These are phyloP conservation scores for Drosophila hamatofila DNA, from an alignment of 2,888 invertebrate genomes.

Conservation along the genomic window DNA sequence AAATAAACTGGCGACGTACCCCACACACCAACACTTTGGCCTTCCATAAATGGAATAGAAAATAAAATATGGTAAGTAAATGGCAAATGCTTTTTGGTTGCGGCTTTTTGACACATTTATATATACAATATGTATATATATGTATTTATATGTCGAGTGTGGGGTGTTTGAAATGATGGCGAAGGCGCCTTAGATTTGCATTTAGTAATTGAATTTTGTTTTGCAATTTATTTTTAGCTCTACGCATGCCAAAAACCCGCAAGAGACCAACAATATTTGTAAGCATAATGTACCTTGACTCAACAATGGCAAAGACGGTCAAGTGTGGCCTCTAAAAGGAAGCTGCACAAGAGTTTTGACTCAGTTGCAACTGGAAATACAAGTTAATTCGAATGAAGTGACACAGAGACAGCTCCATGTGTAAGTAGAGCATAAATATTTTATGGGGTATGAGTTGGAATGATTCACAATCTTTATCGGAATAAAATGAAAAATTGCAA, in stretches of 20 bases:
- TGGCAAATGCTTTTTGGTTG: conserved; percentile 67
- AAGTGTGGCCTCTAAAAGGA: conserved; percentile 31
- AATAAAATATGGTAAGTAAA: conserved; percentile 70
- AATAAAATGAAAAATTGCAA: neutral
- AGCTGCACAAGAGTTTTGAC: conserved; percentile 14
- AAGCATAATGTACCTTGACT: conserved; percentile 22
- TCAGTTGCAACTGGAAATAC: conserved; percentile 6
- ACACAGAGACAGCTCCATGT: neutral
- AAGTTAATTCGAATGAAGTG: neutral
- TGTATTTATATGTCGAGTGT: neutral
- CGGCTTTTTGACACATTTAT: conserved; percentile 65
- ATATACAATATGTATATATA: neutral
- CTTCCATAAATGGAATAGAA: conserved; percentile 39
- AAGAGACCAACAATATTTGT: conserved; percentile 17
- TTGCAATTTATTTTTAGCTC: conserved; percentile 69
- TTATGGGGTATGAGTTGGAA: too few relatives aligned
- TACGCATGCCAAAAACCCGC: conserved; percentile 61
- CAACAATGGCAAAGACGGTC: conserved; percentile 39
- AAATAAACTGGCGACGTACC: conserved; percentile 66
- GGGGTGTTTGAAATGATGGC: conserved; percentile 9
- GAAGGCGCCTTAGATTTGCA: conserved; percentile 69
- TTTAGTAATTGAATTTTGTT: conserved; percentile 80
- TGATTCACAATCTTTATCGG: neutral
- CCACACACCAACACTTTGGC: conserved; percentile 53
- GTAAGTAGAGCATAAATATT: neutral